Percentiles rank a stretch among this genome's conserved stretches.
Conservation (phyloP, 2,797 vertebrate genomes). For the Triplophysa bombifrons region DNA sequence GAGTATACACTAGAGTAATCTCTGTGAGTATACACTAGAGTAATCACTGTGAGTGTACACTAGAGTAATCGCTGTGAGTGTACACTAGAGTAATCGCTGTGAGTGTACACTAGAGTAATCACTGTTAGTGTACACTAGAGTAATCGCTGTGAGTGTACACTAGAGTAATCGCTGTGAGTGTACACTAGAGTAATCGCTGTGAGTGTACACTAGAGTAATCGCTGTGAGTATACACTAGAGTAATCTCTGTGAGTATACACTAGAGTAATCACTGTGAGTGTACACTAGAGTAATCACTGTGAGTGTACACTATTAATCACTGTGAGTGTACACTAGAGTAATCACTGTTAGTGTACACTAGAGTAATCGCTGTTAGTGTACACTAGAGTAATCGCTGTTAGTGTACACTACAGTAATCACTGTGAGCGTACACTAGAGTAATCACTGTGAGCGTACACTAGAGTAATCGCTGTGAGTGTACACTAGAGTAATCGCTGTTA, state of each 20-base stretch:
- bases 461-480: not conserved
- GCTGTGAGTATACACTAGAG: no score
- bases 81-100: not conserved
- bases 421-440: conserved; percentile 58
- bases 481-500: not conserved
- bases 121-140: no score
- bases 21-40: not conserved
- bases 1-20: not conserved
- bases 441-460: not conserved
- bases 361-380: not conserved
- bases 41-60: no score
- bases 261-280: not conserved
- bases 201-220: not conserved
- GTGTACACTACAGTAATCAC: no score
- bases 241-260: not conserved
- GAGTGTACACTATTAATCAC: no score
- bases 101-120: not conserved
- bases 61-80: not conserved
- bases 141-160: not conserved
- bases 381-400: conserved; percentile 85
- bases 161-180: not conserved
- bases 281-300: no score
- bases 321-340: no score
- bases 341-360: not conserved
- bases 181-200: no score